These are phyloP conservation scores for Synergus japonicus DNA, from an alignment of 2,888 invertebrate genomes.

Conservation along the genomic window DNA sequence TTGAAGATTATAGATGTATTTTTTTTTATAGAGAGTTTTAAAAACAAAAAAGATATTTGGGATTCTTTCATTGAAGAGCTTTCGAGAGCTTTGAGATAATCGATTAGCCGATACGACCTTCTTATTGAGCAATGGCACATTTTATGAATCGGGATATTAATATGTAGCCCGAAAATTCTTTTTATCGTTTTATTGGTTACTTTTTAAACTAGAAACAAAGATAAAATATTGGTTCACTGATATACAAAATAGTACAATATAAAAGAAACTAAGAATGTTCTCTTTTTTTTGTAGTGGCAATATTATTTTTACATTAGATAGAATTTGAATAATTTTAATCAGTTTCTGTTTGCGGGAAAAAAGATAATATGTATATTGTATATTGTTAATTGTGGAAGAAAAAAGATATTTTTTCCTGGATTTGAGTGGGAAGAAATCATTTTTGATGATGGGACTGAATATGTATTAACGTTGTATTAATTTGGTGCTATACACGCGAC, in stretches of 20 bases:
- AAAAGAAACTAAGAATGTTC: no score
- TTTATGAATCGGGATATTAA: constrained; percentile 26
- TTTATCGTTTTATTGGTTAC: not conserved
- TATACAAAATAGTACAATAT: no score
- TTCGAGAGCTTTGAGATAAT: constrained; percentile 13
- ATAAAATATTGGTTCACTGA: no score
- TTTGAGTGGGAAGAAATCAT: not conserved
- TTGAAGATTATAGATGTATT: not conserved
- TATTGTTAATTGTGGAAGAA: not conserved
- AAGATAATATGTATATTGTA: not conserved
- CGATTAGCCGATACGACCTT: constrained; percentile 27
- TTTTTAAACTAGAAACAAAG: no score
- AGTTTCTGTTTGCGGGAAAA: not conserved
- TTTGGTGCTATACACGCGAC: constrained; percentile 18
- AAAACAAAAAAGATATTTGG: not conserved
- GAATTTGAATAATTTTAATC: not conserved
- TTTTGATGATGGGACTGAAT: constrained; percentile 19
- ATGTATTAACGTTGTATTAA: constrained; percentile 10
- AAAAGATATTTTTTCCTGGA: not conserved
- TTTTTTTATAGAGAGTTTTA: not conserved
- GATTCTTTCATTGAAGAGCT: constrained; percentile 14
- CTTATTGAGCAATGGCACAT: constrained; percentile 32
- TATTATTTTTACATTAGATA: no score
- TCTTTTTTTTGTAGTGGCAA: no score
- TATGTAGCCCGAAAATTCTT: not conserved